These are phyloP conservation scores for Hippoglossus hippoglossus DNA, from an alignment of 2,797 vertebrate species.

Conservation along the genomic window DNA sequence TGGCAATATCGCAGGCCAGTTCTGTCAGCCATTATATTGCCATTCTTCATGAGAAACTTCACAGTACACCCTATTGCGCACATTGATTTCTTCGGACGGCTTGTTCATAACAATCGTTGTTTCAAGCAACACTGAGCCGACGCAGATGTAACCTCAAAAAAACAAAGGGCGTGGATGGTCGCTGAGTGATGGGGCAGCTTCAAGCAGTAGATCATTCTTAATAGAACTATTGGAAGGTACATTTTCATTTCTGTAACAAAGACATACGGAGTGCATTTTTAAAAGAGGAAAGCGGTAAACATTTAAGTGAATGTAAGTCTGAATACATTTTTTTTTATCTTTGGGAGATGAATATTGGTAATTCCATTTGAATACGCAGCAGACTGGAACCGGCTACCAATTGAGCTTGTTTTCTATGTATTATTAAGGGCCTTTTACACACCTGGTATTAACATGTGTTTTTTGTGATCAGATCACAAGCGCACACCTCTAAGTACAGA, in stretches of 20 bases:
- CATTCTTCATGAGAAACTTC: constrained; percentile 53
- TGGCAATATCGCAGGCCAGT: constrained; percentile 28
- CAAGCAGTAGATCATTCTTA: constrained; percentile 7
- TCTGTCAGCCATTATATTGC: constrained; percentile 40
- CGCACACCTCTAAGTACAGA: no score
- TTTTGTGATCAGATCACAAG: no score
- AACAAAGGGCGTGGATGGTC: constrained; percentile 22
- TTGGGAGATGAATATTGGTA: no score
- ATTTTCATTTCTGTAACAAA: constrained; percentile 11
- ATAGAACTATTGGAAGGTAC: background rate
- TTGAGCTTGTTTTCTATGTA: no score
- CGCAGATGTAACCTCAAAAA: constrained; percentile 16
- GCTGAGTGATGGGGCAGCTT: constrained; percentile 29
- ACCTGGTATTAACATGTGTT: no score
- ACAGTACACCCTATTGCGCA: constrained; percentile 20
- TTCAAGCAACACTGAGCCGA: constrained; percentile 21
- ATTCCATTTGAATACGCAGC: no score
- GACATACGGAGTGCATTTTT: background rate
- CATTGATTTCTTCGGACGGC: constrained; percentile 61
- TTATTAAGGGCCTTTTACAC: no score
- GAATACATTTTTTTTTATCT: background rate
- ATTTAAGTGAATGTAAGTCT: background rate
- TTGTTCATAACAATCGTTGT: constrained; percentile 46
- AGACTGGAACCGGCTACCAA: no score
- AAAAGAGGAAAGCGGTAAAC: background rate